Evolutionary conservation across 2,797 vertebrate species (phyloP).

Genomic region (Echeneis naucrates): DNA sequence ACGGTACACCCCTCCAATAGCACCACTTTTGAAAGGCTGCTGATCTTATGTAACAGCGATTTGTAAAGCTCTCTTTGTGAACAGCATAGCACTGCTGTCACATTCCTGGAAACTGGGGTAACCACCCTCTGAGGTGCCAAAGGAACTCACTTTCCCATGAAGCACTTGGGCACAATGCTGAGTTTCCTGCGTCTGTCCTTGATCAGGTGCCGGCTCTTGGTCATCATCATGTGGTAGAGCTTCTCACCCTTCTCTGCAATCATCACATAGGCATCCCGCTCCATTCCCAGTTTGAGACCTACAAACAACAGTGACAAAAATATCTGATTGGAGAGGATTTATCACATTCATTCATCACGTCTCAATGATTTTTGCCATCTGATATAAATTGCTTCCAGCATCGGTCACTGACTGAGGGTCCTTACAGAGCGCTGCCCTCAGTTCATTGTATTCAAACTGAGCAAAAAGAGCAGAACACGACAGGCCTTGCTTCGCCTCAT

Average conservation of each 20-base stretch:
- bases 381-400: no score
- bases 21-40: constrained; percentile 61
- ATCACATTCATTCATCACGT: no score
- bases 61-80: constrained; percentile 68
- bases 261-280: constrained; percentile 97
- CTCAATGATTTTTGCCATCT: no score
- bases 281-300: constrained; percentile 99
- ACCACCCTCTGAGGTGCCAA: constrained; percentile 10
- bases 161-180: constrained; percentile 97
- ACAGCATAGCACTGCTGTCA: constrained; percentile 44
- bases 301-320: constrained; percentile 14
- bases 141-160: constrained; percentile 97
- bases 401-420: no score
- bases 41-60: constrained; percentile 65
- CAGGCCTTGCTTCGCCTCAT: no score
- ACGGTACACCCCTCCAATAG: constrained; percentile 17
- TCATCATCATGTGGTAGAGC: constrained; percentile 99
- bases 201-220: constrained; percentile 94
- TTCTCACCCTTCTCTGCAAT: constrained; percentile 98
- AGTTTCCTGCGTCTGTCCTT: constrained; percentile 96
- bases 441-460: no score
- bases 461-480: no score
- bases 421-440: no score
- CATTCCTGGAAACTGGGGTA: constrained; percentile 53
- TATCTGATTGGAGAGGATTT: constrained; percentile 15